phyloP scores from a whole-genome alignment of 2,888 invertebrate genomes.

The Leucophenga maculata region DNA sequence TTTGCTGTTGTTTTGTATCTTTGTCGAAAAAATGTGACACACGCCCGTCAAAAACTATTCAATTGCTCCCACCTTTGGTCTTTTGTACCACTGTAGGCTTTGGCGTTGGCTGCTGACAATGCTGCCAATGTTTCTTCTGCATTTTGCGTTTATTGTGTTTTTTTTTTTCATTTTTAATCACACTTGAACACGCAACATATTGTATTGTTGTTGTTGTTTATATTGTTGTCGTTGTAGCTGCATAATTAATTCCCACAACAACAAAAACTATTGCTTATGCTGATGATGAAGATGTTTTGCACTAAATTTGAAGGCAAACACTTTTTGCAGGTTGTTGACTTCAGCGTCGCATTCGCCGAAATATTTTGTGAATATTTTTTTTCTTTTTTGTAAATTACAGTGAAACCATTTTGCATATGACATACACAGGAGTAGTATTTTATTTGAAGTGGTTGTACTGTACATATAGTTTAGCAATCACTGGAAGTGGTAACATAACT shows the following conservation, averaged over 20 bases:
- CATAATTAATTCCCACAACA: slow-evolving; percentile 62
- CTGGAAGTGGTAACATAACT: too few relatives aligned
- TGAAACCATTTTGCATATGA: slow-evolving; percentile 7
- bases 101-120: neutral
- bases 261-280: slow-evolving; percentile 7
- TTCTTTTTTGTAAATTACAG: slow-evolving; percentile 29
- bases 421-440: too few relatives aligned
- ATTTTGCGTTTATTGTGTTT: neutral
- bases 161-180: slow-evolving; percentile 57
- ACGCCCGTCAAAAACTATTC: neutral
- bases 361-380: slow-evolving; percentile 33
- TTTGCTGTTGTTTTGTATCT: neutral
- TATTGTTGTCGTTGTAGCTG: slow-evolving; percentile 50
- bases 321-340: slow-evolving; percentile 60
- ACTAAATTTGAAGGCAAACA: slow-evolving; percentile 61
- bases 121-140: too few relatives aligned
- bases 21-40: slow-evolving; percentile 5
- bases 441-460: too few relatives aligned
- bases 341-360: slow-evolving; percentile 46
- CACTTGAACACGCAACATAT: slow-evolving; percentile 66
- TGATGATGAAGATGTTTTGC: slow-evolving; percentile 45
- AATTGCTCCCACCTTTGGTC: neutral
- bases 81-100: neutral
- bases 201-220: slow-evolving; percentile 46
- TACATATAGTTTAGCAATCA: too few relatives aligned